Conservation (phyloP, 2,797 vertebrate genomes). For the Potorous gilbertii region DNA sequence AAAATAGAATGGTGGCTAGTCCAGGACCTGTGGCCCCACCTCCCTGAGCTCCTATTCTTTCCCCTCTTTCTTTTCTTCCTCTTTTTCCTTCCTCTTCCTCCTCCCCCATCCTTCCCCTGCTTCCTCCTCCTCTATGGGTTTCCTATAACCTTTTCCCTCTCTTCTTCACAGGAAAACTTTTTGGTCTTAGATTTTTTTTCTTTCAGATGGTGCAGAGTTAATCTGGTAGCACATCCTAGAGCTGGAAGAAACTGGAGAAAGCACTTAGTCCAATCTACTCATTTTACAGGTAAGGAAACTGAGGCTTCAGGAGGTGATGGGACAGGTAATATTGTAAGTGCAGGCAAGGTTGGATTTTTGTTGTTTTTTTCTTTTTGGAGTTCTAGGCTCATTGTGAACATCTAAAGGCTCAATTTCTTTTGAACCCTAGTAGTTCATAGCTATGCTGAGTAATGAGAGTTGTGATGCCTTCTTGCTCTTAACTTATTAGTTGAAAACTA, state of each 20-base stretch:
- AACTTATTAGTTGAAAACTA: too few species aligned
- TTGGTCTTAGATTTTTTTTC: neutral
- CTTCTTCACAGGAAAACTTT: neutral
- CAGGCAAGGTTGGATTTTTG: too few species aligned
- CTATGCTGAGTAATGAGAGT: too few species aligned
- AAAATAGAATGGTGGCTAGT: neutral
- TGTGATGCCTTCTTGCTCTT: too few species aligned
- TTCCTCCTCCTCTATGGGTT: neutral
- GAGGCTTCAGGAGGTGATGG: neutral
- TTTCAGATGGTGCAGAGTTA: neutral
- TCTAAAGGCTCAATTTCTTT: too few species aligned
- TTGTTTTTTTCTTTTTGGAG: too few species aligned
- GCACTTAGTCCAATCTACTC: neutral
- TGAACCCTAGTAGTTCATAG: too few species aligned
- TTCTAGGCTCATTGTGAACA: too few species aligned
- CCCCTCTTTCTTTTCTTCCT: neutral
- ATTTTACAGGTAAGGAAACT: neutral
- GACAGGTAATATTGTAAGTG: neutral
- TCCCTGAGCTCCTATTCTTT: neutral
- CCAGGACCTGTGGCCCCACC: neutral
- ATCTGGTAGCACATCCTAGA: neutral
- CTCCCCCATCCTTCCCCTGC: too few species aligned
- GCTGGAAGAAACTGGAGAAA: neutral
- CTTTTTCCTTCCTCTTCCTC: too few species aligned
- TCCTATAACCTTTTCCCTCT: neutral